phyloP scores from a whole-genome alignment of 2,888 invertebrate species.

The Shargacucullia verbasci region DNA sequence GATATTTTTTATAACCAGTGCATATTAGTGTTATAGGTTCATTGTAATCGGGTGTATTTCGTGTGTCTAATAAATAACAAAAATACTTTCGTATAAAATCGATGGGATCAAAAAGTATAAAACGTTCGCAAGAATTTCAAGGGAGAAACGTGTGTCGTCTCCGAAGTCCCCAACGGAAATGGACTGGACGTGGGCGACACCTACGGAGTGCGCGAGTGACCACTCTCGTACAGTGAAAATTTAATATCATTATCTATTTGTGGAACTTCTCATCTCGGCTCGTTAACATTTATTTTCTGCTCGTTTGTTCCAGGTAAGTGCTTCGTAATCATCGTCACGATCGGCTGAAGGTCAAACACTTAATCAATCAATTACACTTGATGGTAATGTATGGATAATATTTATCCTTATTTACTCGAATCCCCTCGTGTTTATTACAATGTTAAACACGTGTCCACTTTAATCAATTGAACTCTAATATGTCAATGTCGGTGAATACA shows the following conservation, averaged over 20 bases:
- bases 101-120: conserved; percentile 58
- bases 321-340: conserved; percentile 54
- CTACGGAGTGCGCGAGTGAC: conserved; percentile 77
- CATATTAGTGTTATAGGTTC: conserved; percentile 60
- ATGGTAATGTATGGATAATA: conserved; percentile 29
- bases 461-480: conserved; percentile 51
- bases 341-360: conserved; percentile 58
- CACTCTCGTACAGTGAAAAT: conserved; percentile 76
- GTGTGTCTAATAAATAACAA: conserved; percentile 9
- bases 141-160: conserved; percentile 71
- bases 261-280: conserved; percentile 61
- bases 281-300: conserved; percentile 62
- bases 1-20: conserved; percentile 69
- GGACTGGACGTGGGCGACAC: conserved; percentile 82
- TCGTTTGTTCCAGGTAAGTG: conserved; percentile 74
- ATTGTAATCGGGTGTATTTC: conserved; percentile 16
- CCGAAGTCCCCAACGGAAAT: conserved; percentile 77
- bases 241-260: conserved; percentile 78
- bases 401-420: conserved; percentile 37
- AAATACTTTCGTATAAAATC: conserved; percentile 16
- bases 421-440: conserved; percentile 46
- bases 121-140: conserved; percentile 59
- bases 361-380: conserved; percentile 52
- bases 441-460: conserved; percentile 49
- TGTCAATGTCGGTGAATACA: conserved; percentile 51